Conservation (phyloP, 2,113 vertebrate genomes). For the Mesitornis unicolor region DNA sequence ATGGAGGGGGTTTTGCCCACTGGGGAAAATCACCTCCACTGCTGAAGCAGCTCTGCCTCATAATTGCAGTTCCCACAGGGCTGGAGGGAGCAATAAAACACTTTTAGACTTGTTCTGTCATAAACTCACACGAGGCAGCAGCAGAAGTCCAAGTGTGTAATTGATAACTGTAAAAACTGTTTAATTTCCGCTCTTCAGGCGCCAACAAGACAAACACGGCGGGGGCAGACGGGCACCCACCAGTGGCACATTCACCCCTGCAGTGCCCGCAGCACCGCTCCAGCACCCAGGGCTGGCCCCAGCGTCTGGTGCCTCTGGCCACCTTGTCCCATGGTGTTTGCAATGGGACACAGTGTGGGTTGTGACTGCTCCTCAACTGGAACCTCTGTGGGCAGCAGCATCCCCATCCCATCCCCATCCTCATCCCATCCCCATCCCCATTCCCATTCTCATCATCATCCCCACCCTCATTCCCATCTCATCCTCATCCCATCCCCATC, state of each 20-base stretch:
- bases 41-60: background rate
- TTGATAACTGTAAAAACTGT: background rate
- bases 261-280: background rate
- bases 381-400: background rate
- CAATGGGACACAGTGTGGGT: background rate
- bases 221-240: background rate
- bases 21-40: background rate
- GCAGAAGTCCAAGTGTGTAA: background rate
- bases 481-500: no score
- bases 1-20: background rate
- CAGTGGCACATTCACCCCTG: accelerated
- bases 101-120: background rate
- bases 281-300: background rate
- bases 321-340: accelerated
- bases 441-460: background rate
- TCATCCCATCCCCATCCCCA: background rate
- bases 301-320: background rate
- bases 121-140: background rate
- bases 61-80: background rate
- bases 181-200: background rate
- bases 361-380: background rate
- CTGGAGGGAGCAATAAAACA: background rate
- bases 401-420: background rate
- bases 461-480: background rate
- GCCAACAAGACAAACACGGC: background rate